Conservation (phyloP, 2,888 invertebrate genomes). For the Drosophila infuscata region DNA sequence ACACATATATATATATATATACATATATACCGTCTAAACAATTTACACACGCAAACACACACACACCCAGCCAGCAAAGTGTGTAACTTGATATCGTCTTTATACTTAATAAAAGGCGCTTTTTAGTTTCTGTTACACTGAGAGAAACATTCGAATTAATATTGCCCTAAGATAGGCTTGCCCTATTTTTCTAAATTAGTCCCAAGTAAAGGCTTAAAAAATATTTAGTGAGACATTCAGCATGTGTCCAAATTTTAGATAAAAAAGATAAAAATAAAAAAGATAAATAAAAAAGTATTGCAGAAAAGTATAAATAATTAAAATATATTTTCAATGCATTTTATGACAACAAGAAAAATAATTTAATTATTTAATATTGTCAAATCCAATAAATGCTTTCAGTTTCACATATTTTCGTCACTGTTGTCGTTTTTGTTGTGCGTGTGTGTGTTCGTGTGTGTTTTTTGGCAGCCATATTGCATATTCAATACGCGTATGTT, state of each 20-base stretch:
- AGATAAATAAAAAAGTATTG: neutral
- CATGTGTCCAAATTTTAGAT: neutral
- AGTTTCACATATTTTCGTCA: neutral
- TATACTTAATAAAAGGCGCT: constrained; percentile 70
- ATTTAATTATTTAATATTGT: neutral
- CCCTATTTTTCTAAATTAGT: neutral
- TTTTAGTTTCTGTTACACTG: constrained; percentile 25
- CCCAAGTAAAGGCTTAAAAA: too few relatives aligned
- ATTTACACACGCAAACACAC: constrained; percentile 27
- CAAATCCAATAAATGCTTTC: neutral
- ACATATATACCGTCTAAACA: constrained; percentile 19
- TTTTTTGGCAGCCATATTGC: constrained; percentile 66
- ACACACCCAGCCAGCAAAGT: constrained; percentile 29
- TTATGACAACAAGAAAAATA: neutral
- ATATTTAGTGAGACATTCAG: too few relatives aligned
- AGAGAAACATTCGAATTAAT: neutral
- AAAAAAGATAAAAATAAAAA: too few relatives aligned
- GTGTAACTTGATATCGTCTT: constrained; percentile 70
- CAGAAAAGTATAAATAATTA: neutral
- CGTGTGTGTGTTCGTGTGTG: constrained; percentile 18
- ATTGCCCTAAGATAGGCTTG: neutral
- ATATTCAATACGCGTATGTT: constrained; percentile 74
- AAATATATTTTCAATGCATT: neutral
- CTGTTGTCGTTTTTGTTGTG: constrained; percentile 14
- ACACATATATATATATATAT: constrained; percentile 13